These are phyloP conservation scores for Drosophila insularis DNA, from an alignment of 1,140 invertebrate genomes.

Conservation along the genomic window DNA sequence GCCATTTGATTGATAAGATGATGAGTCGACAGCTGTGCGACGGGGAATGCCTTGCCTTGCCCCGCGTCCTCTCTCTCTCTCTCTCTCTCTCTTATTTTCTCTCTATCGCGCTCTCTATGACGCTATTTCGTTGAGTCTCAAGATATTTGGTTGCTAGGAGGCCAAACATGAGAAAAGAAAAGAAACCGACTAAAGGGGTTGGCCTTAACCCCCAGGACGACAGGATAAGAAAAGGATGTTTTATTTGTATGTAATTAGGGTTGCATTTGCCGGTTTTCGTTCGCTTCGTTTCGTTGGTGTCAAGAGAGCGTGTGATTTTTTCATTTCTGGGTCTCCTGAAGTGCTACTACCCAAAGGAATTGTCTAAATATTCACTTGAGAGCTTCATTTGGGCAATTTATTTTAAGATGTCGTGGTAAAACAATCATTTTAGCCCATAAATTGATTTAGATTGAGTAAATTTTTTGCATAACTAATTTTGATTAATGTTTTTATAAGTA, in stretches of 20 bases:
- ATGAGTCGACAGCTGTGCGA: conserved; percentile 55
- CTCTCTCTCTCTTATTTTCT: neutral
- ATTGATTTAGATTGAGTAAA: neutral
- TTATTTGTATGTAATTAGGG: conserved; percentile 60
- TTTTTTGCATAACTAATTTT: neutral
- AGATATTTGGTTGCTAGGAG: conserved; percentile 21
- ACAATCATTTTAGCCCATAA: neutral
- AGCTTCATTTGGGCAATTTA: conserved; percentile 3
- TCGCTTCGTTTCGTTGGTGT: conserved; percentile 18
- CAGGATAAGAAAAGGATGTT: conserved; percentile 14
- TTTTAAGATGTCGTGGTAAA: neutral
- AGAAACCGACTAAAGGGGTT: conserved; percentile 19
- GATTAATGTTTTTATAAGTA: no score
- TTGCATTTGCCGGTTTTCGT: conserved; percentile 50
- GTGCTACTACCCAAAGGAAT: neutral
- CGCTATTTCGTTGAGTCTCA: conserved; percentile 15
- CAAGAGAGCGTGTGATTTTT: conserved; percentile 33
- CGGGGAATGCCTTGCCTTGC: conserved; percentile 3
- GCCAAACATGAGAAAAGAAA: neutral
- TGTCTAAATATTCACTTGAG: conserved; percentile 3
- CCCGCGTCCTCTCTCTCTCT: neutral
- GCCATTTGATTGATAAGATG: conserved; percentile 72
- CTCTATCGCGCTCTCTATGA: neutral
- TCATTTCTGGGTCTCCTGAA: neutral
- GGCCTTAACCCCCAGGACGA: neutral